Conservation (phyloP, 1,140 invertebrate genomes). For the Sitophilus oryzae region DNA sequence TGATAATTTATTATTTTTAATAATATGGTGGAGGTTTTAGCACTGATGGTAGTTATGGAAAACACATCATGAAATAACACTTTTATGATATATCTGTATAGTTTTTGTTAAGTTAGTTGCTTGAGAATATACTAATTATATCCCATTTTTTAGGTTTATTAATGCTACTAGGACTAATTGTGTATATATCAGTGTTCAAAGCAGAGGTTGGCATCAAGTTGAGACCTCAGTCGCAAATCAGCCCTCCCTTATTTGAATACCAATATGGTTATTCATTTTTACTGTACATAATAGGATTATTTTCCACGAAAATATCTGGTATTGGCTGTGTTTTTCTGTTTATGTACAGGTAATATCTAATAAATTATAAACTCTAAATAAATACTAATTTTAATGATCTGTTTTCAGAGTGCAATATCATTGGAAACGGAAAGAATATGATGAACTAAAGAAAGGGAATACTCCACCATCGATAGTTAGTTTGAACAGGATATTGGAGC, state of each 20-base stretch:
- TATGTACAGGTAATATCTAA: conserved; percentile 51
- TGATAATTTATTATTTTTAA: too few species aligned
- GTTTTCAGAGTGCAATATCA: conserved; percentile 47
- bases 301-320: conserved; percentile 75
- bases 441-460: conserved; percentile 36
- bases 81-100: too few species aligned
- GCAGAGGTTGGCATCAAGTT: conserved; percentile 82
- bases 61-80: too few species aligned
- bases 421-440: conserved; percentile 45
- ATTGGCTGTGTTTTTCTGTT: conserved; percentile 82
- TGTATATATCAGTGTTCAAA: conserved; percentile 90
- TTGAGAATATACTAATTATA: background rate
- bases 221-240: conserved; percentile 66
- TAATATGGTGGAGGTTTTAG: too few species aligned
- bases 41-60: too few species aligned
- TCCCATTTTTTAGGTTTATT: conserved; percentile 62
- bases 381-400: background rate
- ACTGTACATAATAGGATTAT: conserved; percentile 76
- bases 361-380: background rate
- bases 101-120: background rate
- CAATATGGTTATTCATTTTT: conserved; percentile 83
- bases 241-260: conserved; percentile 76
- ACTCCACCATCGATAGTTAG: conserved; percentile 33
- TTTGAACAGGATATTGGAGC: conserved; percentile 37
- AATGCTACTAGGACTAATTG: conserved; percentile 82